A percentile compares a stretch with the other conserved stretches of the same genome.
Conservation (phyloP, 37 sponge, comb jelly and placozoan genomes). For the Ianthella basta region DNA sequence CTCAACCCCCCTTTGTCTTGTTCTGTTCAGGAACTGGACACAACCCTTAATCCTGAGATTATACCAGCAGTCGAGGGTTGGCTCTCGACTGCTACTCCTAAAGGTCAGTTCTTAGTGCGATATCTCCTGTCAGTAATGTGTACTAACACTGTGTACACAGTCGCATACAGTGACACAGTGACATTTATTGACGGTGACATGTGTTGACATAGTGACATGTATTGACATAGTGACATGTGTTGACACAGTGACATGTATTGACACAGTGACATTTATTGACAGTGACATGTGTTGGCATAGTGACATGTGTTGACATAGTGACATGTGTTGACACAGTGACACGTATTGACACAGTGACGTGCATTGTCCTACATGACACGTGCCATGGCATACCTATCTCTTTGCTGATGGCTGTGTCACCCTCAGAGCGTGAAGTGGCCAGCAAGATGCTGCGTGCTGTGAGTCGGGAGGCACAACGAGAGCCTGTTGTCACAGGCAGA, state of each 20-base stretch:
- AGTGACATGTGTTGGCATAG: not conserved
- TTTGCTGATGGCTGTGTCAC: no score
- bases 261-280: slow-evolving; percentile 1
- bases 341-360: not conserved
- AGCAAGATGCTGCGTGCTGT: slow-evolving; percentile 61
- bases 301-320: not conserved
- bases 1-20: not conserved
- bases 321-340: not conserved
- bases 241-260: not conserved
- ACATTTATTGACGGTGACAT: not conserved
- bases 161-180: not conserved
- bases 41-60: slow-evolving; percentile 51
- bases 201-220: no score
- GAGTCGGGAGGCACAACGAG: slow-evolving; percentile 47
- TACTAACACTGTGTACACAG: not conserved
- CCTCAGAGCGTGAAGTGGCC: slow-evolving; percentile 64
- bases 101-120: slow-evolving; percentile 45
- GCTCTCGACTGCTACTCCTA: slow-evolving; percentile 55
- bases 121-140: no score
- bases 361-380: not conserved
- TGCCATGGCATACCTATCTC: no score
- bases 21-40: slow-evolving; percentile 53
- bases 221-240: not conserved
- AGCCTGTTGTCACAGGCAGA: not conserved
- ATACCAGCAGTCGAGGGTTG: slow-evolving; percentile 75